phyloP scores from a whole-genome alignment of 2,888 invertebrate genomes.

The Drosophila limbata region DNA sequence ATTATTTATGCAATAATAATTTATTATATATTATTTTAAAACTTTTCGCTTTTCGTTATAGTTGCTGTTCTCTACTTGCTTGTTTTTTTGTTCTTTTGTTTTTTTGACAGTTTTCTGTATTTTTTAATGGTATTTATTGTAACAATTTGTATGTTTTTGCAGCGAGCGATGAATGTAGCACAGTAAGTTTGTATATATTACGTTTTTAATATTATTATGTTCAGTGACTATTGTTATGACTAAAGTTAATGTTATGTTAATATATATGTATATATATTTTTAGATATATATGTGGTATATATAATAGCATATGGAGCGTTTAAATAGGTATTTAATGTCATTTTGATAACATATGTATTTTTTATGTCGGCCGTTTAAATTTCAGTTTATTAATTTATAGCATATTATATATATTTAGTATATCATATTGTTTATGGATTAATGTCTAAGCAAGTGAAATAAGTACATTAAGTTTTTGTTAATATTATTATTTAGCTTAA shows the following conservation, averaged over 20 bases:
- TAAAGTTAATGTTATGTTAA: constrained; percentile 67
- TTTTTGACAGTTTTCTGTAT: constrained; percentile 47
- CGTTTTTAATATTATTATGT: constrained; percentile 43
- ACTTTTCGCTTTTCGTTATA: constrained; percentile 57
- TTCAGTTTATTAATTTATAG: constrained; percentile 32
- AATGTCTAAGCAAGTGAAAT: constrained; percentile 68
- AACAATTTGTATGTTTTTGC: constrained; percentile 59
- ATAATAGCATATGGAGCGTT: constrained; percentile 77
- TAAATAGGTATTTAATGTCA: constrained; percentile 72
- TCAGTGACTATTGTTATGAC: constrained; percentile 76
- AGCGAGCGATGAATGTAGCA: constrained; percentile 65
- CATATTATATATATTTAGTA: constrained; percentile 44
- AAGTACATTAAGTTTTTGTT: constrained; percentile 62
- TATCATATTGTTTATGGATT: constrained; percentile 53
- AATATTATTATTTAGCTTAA: constrained; percentile 52
- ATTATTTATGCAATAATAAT: constrained; percentile 76
- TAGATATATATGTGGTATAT: constrained; percentile 43
- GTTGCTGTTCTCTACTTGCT: constrained; percentile 43
- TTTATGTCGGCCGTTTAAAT: constrained; percentile 53
- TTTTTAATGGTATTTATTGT: constrained; percentile 66
- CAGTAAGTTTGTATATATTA: constrained; percentile 45
- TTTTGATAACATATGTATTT: constrained; percentile 59
- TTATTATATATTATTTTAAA: constrained; percentile 72
- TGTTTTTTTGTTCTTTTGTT: constrained; percentile 25
- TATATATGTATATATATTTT: constrained; percentile 32